These are phyloP conservation scores for Dermatophagoides farinae DNA, from an alignment of 1,140 invertebrate genomes.

Conservation along the genomic window DNA sequence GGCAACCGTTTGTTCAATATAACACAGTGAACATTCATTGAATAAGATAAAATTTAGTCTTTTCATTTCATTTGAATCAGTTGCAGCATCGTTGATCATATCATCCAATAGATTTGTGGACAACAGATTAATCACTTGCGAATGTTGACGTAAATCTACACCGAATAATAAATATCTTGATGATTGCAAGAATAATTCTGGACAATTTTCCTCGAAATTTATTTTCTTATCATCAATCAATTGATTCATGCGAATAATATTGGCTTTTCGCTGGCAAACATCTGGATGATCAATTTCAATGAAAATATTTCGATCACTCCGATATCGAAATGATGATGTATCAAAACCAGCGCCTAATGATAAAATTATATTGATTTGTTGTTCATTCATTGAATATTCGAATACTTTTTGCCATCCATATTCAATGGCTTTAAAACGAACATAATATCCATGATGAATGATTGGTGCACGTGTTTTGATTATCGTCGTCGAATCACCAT, in stretches of 20 bases:
- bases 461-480: not conserved
- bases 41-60: not conserved
- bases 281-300: constrained; percentile 7
- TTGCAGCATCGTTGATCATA: not conserved
- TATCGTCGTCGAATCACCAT: not conserved
- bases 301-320: not conserved
- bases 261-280: not conserved
- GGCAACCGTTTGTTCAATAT: not conserved
- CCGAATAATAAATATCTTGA: not conserved
- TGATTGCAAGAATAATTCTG: not conserved
- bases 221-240: not conserved
- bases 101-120: not conserved
- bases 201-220: not conserved
- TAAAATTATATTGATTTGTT: not conserved
- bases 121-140: not conserved
- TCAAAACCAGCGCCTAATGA: constrained; percentile 6
- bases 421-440: constrained; percentile 2
- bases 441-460: constrained; percentile 9
- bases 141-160: not conserved
- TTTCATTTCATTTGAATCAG: too few species aligned
- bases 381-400: not conserved
- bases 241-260: not conserved
- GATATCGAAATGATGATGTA: constrained; percentile 3
- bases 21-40: constrained; percentile 8
- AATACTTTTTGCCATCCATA: not conserved